These are phyloP conservation scores for Agonopterix heracliana DNA, from an alignment of 2,888 invertebrate genomes.

Conservation along the genomic window DNA sequence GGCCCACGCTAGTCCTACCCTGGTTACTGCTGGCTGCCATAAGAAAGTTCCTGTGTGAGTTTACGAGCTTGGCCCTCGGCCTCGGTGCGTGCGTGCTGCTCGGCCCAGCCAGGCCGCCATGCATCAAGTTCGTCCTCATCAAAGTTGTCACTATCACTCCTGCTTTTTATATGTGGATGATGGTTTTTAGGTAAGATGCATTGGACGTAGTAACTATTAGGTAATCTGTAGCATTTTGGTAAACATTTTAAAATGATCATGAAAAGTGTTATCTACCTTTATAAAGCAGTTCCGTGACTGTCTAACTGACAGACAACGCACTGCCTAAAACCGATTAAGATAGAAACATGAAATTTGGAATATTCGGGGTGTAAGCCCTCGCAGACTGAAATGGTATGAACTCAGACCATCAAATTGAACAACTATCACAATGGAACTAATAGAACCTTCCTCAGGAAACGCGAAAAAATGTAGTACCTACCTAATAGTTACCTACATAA, in stretches of 20 bases:
- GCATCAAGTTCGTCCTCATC: conserved; percentile 65
- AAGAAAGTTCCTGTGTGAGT: conserved; percentile 60
- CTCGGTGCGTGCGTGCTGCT: conserved; percentile 64
- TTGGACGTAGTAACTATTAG: no score
- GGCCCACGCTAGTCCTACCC: conserved; percentile 65
- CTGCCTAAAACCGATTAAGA: no score
- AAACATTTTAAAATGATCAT: not conserved
- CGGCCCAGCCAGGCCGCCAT: conserved; percentile 60
- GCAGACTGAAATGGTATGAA: no score
- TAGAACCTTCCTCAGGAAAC: no score
- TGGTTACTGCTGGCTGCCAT: conserved; percentile 71
- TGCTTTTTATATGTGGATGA: conserved; percentile 70
- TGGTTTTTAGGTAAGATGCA: conserved; percentile 51
- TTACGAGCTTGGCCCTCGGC: conserved; percentile 60
- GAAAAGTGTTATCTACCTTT: not conserved
- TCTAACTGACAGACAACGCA: no score
- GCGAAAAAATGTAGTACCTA: no score
- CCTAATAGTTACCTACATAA: no score
- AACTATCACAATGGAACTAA: no score
- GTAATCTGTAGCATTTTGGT: not conserved
- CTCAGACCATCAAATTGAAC: no score
- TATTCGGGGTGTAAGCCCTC: no score
- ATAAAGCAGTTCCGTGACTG: no score
- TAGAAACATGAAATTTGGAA: no score
- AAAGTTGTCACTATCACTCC: conserved; percentile 63